Evolutionary conservation across 2,113 vertebrate species (phyloP).

Genomic region (Lota lota): DNA sequence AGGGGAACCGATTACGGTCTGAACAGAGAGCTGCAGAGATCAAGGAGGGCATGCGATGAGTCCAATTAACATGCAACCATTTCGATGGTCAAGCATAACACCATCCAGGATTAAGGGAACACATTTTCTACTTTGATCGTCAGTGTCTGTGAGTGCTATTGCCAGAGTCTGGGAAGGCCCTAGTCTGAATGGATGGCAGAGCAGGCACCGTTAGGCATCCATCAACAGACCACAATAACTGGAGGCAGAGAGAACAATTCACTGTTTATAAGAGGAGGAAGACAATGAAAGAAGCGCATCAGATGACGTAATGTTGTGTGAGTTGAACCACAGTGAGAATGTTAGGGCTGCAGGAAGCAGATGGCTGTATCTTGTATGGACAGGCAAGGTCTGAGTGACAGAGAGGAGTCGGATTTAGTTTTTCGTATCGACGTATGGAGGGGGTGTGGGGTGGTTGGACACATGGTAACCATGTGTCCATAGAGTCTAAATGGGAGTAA

Average conservation of each 20-base stretch:
- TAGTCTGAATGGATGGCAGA: slow-evolving; percentile 19
- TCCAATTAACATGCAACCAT: neutral
- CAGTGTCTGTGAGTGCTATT: slow-evolving; percentile 1
- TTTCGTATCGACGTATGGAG: neutral
- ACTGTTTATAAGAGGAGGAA: neutral
- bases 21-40: slow-evolving; percentile 10
- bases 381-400: neutral
- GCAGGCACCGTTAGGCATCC: slow-evolving; percentile 4
- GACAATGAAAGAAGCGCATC: neutral
- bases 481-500: no score
- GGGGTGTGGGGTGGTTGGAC: no score
- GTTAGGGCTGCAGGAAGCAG: neutral
- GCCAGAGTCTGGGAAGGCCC: neutral
- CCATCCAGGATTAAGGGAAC: slow-evolving; percentile 26
- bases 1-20: neutral
- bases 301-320: neutral
- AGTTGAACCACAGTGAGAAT: neutral
- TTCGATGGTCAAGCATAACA: slow-evolving; percentile 7
- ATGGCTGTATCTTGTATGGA: slow-evolving; percentile 1
- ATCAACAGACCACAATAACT: neutral
- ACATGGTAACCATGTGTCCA: no score
- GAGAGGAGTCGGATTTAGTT: neutral
- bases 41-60: neutral
- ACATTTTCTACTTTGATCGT: slow-evolving; percentile 37
- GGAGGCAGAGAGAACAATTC: no score